phyloP scores from a whole-genome alignment of 2,797 vertebrate genomes.

The Anomalospiza imberbis region DNA sequence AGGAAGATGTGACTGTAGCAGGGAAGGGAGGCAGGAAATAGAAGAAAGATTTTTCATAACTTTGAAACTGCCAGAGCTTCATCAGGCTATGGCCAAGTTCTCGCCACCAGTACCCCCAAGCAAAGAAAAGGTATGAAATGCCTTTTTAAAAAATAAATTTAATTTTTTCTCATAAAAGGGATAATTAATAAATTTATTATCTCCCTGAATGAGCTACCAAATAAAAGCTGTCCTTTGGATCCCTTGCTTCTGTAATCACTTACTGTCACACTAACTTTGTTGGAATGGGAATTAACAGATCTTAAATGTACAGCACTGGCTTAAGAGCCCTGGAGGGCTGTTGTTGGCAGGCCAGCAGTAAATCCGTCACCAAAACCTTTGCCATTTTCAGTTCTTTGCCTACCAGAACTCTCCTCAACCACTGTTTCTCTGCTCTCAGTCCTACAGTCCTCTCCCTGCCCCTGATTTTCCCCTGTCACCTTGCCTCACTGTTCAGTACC shows the following conservation, averaged over 20 bases:
- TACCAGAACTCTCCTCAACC: background rate
- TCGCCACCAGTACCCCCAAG: background rate
- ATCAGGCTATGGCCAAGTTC: background rate
- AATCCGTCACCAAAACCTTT: background rate
- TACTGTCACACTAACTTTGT: background rate
- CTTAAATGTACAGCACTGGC: background rate
- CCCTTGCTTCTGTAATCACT: background rate
- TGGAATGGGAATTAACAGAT: background rate
- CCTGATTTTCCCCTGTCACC: background rate
- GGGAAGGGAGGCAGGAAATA: background rate
- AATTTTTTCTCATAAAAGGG: background rate
- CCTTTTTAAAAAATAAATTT: background rate
- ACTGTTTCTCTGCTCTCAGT: background rate
- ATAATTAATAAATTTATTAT: background rate
- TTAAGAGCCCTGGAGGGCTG: background rate
- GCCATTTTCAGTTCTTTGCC: background rate
- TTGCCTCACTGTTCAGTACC: background rate
- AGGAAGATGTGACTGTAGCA: background rate
- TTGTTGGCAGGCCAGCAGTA: background rate
- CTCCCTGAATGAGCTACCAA: background rate
- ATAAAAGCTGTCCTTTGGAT: background rate
- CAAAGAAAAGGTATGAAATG: background rate
- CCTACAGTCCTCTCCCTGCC: background rate
- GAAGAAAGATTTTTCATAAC: background rate
- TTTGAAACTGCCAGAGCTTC: background rate